Evolutionary conservation across 2,888 invertebrate genomes (phyloP), one percentile per base, ranked within the genome.

Genomic region (Tenthredo mesomela): DNA sequence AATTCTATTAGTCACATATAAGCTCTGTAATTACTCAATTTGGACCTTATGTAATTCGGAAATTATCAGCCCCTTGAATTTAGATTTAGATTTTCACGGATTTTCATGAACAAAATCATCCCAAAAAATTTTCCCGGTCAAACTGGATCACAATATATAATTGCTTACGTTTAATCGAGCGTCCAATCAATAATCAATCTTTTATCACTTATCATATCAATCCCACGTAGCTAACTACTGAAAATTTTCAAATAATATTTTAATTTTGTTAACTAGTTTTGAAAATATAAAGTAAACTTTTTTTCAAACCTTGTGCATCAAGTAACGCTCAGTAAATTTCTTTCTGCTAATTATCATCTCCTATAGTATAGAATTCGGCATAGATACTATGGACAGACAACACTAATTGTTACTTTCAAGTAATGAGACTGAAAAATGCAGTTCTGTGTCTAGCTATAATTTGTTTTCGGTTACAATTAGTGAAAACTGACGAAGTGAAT

Each of bases 391-490:
- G n/a, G 54, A 54, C 1, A 1, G n/a, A 54, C 1, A n/a, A n/a
- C 7, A 54, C n/a, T 54, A 54, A 54, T 54, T n/a, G n/a, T 71
- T 33, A 40, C 40, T 71, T 37, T n/a, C 40, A 37, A 37, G 40
- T 12, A n/a, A 71, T 12, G 21, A 73, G 43, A 73, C n/a, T 25
- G 47, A 73, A n/a, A n/a, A 73, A 43, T 47, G 73, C 73, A 43
- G 73, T 40, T 73, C 12, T 73, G 43, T 5, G 47, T 25, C 21
- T 25, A n/a, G n/a, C n/a, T n/a, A n/a, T n/a, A n/a, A 29, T 73
- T 43, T 21, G 10, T 43, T 43, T 5, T 21, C 18, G 73, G 10
- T 67, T 25, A 67, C 37, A 67, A 67, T 33, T 1, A 33, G 18
- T 7, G 15, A 67, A 29, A 67, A 15, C 29, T 29, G 15, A 29